Conservation (phyloP, 2,888 invertebrate genomes). For the Microchrysa polita region DNA sequence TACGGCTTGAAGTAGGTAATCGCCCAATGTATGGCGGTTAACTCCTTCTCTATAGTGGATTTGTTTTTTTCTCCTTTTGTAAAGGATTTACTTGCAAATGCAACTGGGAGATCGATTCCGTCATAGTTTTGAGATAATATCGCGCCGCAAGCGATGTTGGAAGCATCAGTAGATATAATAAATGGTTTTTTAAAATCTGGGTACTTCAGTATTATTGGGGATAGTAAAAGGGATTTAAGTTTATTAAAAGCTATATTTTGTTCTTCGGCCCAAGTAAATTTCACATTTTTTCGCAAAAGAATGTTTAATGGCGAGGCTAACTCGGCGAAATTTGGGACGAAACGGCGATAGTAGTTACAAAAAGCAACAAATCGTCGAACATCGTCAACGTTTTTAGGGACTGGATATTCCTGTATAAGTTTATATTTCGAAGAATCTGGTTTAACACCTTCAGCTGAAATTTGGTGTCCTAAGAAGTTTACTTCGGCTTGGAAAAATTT, state of each 20-base stretch:
- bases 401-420: constrained; percentile 47
- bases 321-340: constrained; percentile 39
- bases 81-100: constrained; percentile 53
- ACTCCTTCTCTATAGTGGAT: constrained; percentile 55
- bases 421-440: constrained; percentile 52
- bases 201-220: constrained; percentile 43
- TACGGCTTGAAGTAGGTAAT: constrained; percentile 55
- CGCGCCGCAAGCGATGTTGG: constrained; percentile 49
- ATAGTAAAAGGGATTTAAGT: constrained; percentile 31
- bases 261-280: constrained; percentile 47
- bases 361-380: too few species aligned
- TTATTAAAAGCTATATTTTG: constrained; percentile 42
- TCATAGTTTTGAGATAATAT: constrained; percentile 48
- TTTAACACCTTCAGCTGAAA: constrained; percentile 48
- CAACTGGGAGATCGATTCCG: constrained; percentile 47
- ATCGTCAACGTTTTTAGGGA: too few species aligned
- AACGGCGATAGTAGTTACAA: constrained; percentile 1
- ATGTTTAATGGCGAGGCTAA: constrained; percentile 43
- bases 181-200: constrained; percentile 47
- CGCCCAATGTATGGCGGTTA: constrained; percentile 53
- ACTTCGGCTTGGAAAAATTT: constrained; percentile 50
- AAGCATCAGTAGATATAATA: constrained; percentile 48
- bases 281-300: constrained; percentile 48
- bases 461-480: constrained; percentile 39
- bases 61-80: constrained; percentile 54